Base-by-base conservation (phyloP, 64 coral and sea anemone genomes). In the Cladopsammia gracilis region DNA sequence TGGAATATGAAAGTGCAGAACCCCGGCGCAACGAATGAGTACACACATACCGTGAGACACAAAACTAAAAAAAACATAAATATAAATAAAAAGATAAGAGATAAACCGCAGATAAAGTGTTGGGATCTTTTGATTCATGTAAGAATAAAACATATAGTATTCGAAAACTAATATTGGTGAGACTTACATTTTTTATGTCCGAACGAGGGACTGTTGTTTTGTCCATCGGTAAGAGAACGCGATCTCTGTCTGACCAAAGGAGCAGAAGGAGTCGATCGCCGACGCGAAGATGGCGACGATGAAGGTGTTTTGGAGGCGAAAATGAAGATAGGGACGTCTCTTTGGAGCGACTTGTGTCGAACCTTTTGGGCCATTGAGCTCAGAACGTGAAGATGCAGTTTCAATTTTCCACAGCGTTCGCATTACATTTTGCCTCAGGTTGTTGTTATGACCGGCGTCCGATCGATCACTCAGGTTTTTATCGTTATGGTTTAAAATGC, bases 131-230 rank as follows among this genome's bases (percentile, higher is more conserved):
- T 34, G 34, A 34, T 34, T 34, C 34, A 34, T 34, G 34, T 34
- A 34, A 34, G 34, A 34, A 34, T 34, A 34, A 34, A 34, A 34
- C 34, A 34, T 56, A 56, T 1, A 56, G 12, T 10, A 56, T 7
- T 7, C 53, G 12, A 12, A 56, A 56, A 56, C 7, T 56, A 56
- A 56, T 56, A 12, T 5, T 56, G 53, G 53, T 10, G n/a, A n/a
- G n/a, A 64, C 61, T 75, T 50, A 75, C 72, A 43, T 75, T 75
- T 75, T 49, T 73, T 43, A 16, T 34, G 26, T 73, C 72, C 25
- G 42, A 4, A 6, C 3, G 20, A 49, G 25, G 80, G 62, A 50
- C 45, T 68, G 44, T 12, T n/a, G 44, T 11, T 68, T 5, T 66
- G 19, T 23, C n/a, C 80, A 13, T 67, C 62, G 19, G 8, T 50